Percentiles rank a stretch among this genome's conserved stretches.
Evolutionary conservation across 2,888 invertebrate species (phyloP).

Genomic region (Cynaeus angustus): DNA sequence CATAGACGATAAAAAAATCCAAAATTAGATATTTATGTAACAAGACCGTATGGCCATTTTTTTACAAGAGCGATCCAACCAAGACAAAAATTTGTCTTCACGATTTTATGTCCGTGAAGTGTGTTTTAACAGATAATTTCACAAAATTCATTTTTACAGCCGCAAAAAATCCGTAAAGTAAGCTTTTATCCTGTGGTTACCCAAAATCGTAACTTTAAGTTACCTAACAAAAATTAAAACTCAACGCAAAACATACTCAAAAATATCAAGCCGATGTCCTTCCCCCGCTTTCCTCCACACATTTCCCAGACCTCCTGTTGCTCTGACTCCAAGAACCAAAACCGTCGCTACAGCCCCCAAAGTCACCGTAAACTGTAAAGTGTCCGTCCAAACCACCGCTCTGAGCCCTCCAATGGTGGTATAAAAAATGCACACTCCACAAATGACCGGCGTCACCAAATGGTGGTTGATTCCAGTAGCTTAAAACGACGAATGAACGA

Average conservation of each 20-base stretch:
- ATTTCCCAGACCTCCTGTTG: conserved; percentile 68
- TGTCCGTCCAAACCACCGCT: conserved; percentile 79
- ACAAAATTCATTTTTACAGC: too few species aligned
- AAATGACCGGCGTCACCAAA: conserved; percentile 78
- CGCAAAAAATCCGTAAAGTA: too few species aligned
- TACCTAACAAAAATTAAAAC: too few species aligned
- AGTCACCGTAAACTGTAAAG: conserved; percentile 72
- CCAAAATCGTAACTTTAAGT: too few species aligned
- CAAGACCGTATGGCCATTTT: too few species aligned
- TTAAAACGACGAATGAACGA: conserved; percentile 61
- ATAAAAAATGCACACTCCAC: conserved; percentile 82
- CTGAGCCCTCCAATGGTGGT: conserved; percentile 80
- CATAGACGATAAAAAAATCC: too few species aligned
- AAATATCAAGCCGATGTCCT: conserved; percentile 74
- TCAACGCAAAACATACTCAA: conserved; percentile 74
- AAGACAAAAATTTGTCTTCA: too few species aligned
- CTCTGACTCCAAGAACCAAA: conserved; percentile 66
- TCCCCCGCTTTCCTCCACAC: conserved; percentile 75
- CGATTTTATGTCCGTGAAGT: too few species aligned
- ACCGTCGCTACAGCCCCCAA: conserved; percentile 73
- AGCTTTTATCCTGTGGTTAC: too few species aligned
- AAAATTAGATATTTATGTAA: too few species aligned
- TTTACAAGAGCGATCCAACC: too few species aligned
- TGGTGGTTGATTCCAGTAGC: conserved; percentile 81
- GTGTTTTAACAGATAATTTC: too few species aligned